Base-by-base conservation (phyloP, 2,888 invertebrate species). In the Mechanitis mazaeus region DNA sequence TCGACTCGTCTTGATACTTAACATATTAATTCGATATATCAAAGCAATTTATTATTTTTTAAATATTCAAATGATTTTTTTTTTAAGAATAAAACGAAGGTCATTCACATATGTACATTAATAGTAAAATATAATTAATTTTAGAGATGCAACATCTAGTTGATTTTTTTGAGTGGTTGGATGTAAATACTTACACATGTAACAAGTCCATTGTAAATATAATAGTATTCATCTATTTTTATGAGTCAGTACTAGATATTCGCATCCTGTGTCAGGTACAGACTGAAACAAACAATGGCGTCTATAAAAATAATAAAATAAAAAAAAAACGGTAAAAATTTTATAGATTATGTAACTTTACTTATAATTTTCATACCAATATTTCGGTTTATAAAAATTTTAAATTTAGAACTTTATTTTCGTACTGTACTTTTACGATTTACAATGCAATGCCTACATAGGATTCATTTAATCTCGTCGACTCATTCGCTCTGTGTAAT, bases 1-100 rank as follows among this genome's bases (percentile, higher is more conserved):
- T 70, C 56, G 60, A 72, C 66, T 68, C 69, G 70, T 42, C 42
- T 42, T 42, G 35, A 35, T 35, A 35, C 42, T 42, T 11, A 42
- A 9, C 42, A 42, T 42, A 11, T 35, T 42, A 42, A 42, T 3
- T 9, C 9, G 9, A 42, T 42, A 42, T 9, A 42, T 42, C 42
- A 9, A 42, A 42, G 7, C 6, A 9, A 9, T 42, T 42, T 42
- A 42, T 42, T 42, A 9, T 42, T 42, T 3, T 9, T 42, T 42
- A 9, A 6, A 5, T 35, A 5, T 35, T 35, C 3, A 35, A 5
- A 5, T 35, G 35, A 5, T 35, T 35, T 35, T 35, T 35, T 35
- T 5, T 35, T 35, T 35, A 35, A 2, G 35, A 35, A 6, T 35
- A 35, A 35, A 35, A 35, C 3, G 3, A 6, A 35, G 20, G 35